A percentile compares a stretch with the other conserved stretches of the same genome.
These are phyloP conservation scores for Tribolium freemani DNA, from an alignment of 2,888 invertebrate genomes.

Conservation along the genomic window DNA sequence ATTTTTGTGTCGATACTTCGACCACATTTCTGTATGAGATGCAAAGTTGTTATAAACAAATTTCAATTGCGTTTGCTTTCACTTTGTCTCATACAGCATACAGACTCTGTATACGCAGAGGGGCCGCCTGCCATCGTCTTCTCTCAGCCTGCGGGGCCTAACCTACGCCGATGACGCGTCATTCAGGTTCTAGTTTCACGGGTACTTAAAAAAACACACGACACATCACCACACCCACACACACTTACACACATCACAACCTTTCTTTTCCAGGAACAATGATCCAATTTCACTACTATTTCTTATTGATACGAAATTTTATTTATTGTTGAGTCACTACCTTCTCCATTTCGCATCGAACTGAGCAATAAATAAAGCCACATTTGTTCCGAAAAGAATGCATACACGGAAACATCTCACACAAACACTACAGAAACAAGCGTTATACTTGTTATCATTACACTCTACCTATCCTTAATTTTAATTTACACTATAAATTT, in stretches of 20 bases:
- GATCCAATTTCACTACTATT: not conserved
- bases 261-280: not conserved
- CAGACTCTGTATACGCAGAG: slow-evolving; percentile 69
- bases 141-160: slow-evolving; percentile 71
- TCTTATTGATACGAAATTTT: slow-evolving; percentile 24
- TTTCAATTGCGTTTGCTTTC: slow-evolving; percentile 65
- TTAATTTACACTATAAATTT: slow-evolving; percentile 52
- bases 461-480: slow-evolving; percentile 52
- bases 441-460: slow-evolving; percentile 56
- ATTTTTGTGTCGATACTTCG: slow-evolving; percentile 42
- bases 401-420: slow-evolving; percentile 33
- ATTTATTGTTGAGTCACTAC: slow-evolving; percentile 40
- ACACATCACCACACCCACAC: slow-evolving; percentile 56
- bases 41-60: slow-evolving; percentile 55
- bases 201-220: slow-evolving; percentile 68
- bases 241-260: slow-evolving; percentile 45
- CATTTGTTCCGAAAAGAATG: slow-evolving; percentile 38
- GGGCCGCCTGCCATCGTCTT: slow-evolving; percentile 69
- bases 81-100: slow-evolving; percentile 70
- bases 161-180: slow-evolving; percentile 68
- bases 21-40: slow-evolving; percentile 56
- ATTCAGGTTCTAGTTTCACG: slow-evolving; percentile 69
- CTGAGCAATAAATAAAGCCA: slow-evolving; percentile 34
- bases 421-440: slow-evolving; percentile 54
- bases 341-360: slow-evolving; percentile 3